Evolutionary conservation across 2,888 invertebrate genomes (phyloP).

Genomic region (Hoplodrina blanda): DNA sequence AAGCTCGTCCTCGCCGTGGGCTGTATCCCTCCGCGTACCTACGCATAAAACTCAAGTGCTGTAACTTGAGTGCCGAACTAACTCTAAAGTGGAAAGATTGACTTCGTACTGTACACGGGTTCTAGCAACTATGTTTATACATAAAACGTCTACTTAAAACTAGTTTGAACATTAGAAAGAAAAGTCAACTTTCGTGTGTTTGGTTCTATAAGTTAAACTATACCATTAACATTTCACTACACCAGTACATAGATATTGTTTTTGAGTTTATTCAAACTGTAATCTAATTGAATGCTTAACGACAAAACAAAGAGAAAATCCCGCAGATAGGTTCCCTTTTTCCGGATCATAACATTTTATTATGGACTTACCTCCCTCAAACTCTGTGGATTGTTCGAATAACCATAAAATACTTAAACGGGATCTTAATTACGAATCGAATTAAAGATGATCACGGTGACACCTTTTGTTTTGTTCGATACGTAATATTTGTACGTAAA

Average conservation of each 20-base stretch:
- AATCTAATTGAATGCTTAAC: constrained; percentile 32
- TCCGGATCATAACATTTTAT: constrained; percentile 78
- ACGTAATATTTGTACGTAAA: constrained; percentile 10
- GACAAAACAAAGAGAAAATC: constrained; percentile 53
- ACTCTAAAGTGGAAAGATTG: constrained; percentile 59
- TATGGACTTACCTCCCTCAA: constrained; percentile 75
- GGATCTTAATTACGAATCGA: constrained; percentile 78
- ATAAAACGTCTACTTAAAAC: constrained; percentile 8
- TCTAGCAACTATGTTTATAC: constrained; percentile 21
- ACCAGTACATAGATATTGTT: neutral
- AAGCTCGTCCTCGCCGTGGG: constrained; percentile 58
- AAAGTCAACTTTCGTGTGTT: neutral
- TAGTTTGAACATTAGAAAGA: constrained; percentile 2
- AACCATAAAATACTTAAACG: constrained; percentile 79
- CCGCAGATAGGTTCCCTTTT: constrained; percentile 65
- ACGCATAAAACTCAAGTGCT: constrained; percentile 55
- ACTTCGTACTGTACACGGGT: constrained; percentile 42
- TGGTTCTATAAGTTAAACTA: neutral
- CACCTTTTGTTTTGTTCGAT: neutral
- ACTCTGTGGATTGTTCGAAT: constrained; percentile 76
- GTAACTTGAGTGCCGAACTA: constrained; percentile 58
- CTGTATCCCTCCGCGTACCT: constrained; percentile 40
- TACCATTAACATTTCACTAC: neutral
- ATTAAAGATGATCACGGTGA: constrained; percentile 37
- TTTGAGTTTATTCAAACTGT: constrained; percentile 33